Base-by-base conservation (phyloP, 1,140 invertebrate genomes). In the Sitophilus oryzae region DNA sequence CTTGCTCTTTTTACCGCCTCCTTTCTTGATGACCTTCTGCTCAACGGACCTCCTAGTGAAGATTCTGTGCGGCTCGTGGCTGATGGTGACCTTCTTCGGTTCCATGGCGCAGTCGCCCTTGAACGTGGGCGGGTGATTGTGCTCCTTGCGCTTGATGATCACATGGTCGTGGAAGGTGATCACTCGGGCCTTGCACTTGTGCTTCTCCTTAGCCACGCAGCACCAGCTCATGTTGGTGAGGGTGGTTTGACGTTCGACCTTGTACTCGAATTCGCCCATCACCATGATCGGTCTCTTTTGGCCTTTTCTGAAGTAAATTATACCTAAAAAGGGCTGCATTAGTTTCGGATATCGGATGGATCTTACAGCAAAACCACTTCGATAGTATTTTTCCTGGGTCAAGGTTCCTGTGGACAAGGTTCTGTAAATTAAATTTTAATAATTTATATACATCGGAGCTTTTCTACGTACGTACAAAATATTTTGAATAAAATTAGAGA, bases 151-250 rank as follows among this genome's bases (percentile, higher is more conserved):
- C 11, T 55, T 62, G 21, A 67, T 48, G 11, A 58, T 46, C 6
- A 65, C 51, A 10, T 56, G 56, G 21, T 50, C 44, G 8, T 57
- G 53, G 16, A 45, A 59, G 10, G 63, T 65, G 1, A 56, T 23
- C n/a, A 63, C 46, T 30, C 64, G 62, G 8, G 66, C 60, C 34
- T 63, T 62, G 38, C 66, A 67, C 36, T 63, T 66, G 8, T 56
- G 38, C 36, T 60, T 61, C n/a, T 52, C 56, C 23, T 64, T 61
- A 15, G 44, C 45, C 3, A 53, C 36, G 19, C 66, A 67, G 34
- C 58, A 66, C 66, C 66, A 67, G 18, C 23, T 60, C 52, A 18
- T 57, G 49, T 50, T 63, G 54, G 37, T 61, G 34, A 18, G 35
- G n/a, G 19, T 44, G 11, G 50, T 59, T 63, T 55, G 55, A 4